Percentiles rank a stretch among this genome's conserved stretches.
Conservation (phyloP, 1,140 invertebrate genomes). For the Planococcus citri region DNA sequence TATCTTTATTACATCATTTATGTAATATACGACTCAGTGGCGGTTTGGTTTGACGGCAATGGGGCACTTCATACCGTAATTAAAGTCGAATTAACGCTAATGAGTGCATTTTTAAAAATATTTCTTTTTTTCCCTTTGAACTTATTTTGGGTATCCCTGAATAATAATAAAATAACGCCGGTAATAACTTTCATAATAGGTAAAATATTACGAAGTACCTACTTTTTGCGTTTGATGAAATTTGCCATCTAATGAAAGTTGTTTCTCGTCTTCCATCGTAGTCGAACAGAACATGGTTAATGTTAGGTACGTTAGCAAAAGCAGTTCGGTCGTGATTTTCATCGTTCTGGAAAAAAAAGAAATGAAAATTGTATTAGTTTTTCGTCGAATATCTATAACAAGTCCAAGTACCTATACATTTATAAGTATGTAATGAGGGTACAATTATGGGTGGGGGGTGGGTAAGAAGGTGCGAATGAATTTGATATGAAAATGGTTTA, state of each 20-base stretch:
- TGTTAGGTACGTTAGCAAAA: not conserved
- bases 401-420: too few species aligned
- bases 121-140: too few species aligned
- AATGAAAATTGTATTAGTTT: too few species aligned
- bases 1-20: not conserved
- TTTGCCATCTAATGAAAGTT: constrained; percentile 7
- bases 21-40: too few species aligned
- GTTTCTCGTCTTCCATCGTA: constrained; percentile 2
- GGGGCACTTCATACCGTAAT: too few species aligned
- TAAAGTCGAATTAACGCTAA: too few species aligned
- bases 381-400: too few species aligned
- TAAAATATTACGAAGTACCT: not conserved
- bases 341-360: not conserved
- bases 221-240: constrained; percentile 7
- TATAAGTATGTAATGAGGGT: too few species aligned
- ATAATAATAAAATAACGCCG: not conserved
- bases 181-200: not conserved
- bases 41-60: too few species aligned
- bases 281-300: not conserved
- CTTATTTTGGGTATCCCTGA: not conserved
- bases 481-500: too few species aligned
- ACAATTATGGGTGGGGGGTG: too few species aligned
- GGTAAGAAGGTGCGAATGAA: too few species aligned
- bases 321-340: not conserved
- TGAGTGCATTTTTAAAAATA: not conserved